phyloP scores from a whole-genome alignment of 2,888 invertebrate genomes.

The Bombylius discolor region DNA sequence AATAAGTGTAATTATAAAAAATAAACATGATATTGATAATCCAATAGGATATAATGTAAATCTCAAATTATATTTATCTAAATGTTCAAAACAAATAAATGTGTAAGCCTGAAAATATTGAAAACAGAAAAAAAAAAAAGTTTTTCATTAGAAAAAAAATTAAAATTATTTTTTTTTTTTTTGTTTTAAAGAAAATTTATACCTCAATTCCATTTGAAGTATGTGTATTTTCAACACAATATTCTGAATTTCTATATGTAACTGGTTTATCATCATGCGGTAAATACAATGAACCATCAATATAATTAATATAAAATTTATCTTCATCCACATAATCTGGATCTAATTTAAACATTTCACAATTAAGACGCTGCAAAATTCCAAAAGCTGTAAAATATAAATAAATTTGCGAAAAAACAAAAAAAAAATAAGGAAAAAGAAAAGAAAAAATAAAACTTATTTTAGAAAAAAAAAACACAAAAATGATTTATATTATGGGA shows the following conservation, averaged over 20 bases:
- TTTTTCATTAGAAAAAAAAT: background rate
- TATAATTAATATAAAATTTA: slow-evolving; percentile 24
- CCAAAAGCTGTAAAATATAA: slow-evolving; percentile 24
- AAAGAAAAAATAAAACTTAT: background rate
- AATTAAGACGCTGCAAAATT: slow-evolving; percentile 25
- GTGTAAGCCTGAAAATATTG: slow-evolving; percentile 13
- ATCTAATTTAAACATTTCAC: slow-evolving; percentile 27
- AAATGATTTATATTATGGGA: too few relatives aligned
- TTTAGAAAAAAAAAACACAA: too few relatives aligned
- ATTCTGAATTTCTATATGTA: slow-evolving; percentile 24
- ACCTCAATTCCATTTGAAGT: slow-evolving; percentile 21
- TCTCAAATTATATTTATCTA: slow-evolving; percentile 27
- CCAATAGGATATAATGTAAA: slow-evolving; percentile 33
- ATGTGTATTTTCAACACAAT: slow-evolving; percentile 28
- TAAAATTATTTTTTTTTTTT: too few relatives aligned
- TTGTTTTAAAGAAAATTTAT: slow-evolving; percentile 3
- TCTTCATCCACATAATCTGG: slow-evolving; percentile 25
- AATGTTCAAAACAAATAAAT: slow-evolving; percentile 31
- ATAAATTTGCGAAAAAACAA: background rate
- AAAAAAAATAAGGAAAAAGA: background rate
- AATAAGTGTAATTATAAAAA: slow-evolving; percentile 49
- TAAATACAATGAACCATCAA: slow-evolving; percentile 26
- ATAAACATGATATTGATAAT: slow-evolving; percentile 48
- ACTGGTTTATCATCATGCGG: slow-evolving; percentile 16
- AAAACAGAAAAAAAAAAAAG: background rate